phyloP scores from a whole-genome alignment of 2,113 vertebrate species.

The Gasterosteus aculeatus region DNA sequence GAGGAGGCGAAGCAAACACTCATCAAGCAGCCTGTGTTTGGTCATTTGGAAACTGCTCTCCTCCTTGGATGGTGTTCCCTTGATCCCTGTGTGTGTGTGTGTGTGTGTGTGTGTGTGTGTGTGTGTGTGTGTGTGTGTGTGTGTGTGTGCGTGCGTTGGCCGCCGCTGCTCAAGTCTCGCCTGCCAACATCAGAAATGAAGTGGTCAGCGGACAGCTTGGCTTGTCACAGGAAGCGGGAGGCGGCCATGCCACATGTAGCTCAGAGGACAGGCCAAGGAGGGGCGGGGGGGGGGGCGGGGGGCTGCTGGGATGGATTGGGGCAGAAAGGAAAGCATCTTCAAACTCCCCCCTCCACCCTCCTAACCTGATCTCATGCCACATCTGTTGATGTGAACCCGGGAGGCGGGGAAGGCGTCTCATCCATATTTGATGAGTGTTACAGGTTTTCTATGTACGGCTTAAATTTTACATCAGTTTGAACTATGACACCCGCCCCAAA shows the following conservation, averaged over 20 bases:
- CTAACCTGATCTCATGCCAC: slow-evolving; percentile 73
- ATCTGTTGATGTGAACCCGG: slow-evolving; percentile 66
- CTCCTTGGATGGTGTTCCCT: slow-evolving; percentile 66
- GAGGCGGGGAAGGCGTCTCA: slow-evolving; percentile 24
- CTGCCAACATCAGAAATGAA: slow-evolving; percentile 77
- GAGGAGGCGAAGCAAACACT: slow-evolving; percentile 59
- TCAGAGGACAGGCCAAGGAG: slow-evolving; percentile 76
- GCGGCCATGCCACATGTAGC: slow-evolving; percentile 67
- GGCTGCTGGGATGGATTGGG: slow-evolving; percentile 17
- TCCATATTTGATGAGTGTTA: slow-evolving; percentile 61
- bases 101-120: slow-evolving; percentile 20
- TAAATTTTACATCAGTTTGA: slow-evolving; percentile 28
- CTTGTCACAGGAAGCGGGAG: slow-evolving; percentile 76
- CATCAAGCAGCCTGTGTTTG: slow-evolving; percentile 70
- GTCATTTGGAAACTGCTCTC: slow-evolving; percentile 69
- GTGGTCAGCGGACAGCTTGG: slow-evolving; percentile 79
- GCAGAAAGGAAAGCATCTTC: slow-evolving; percentile 16
- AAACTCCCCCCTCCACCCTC: slow-evolving; percentile 10
- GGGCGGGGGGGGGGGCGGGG: slow-evolving; percentile 24
- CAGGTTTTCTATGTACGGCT: slow-evolving; percentile 45
- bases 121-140: not conserved
- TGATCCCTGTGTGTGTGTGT: slow-evolving; percentile 45
- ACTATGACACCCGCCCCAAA: not conserved
- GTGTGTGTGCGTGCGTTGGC: not conserved
- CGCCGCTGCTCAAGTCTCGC: slow-evolving; percentile 30